Percentiles rank a stretch among this genome's conserved stretches.
These are phyloP conservation scores for Pilophorus perplexus DNA, from an alignment of 2,888 invertebrate genomes.

Conservation along the genomic window DNA sequence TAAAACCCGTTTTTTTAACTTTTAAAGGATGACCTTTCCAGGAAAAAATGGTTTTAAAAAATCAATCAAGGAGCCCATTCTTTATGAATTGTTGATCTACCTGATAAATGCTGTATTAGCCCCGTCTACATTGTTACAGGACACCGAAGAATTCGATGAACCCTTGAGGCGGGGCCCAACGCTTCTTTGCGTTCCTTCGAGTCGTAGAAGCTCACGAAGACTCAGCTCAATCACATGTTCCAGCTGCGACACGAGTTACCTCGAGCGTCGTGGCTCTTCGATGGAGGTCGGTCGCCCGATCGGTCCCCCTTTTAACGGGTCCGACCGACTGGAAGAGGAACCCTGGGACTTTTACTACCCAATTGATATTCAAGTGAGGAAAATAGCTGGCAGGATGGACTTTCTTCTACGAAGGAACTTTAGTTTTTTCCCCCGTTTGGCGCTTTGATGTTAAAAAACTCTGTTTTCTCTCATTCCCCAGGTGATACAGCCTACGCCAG, in stretches of 20 bases:
- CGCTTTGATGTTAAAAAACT: no score
- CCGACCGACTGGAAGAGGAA: conserved; percentile 49
- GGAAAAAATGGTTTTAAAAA: no score
- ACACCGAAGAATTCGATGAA: conserved; percentile 47
- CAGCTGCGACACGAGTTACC: conserved; percentile 78
- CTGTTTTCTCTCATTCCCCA: no score
- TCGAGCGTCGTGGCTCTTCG: conserved; percentile 77
- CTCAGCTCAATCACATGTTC: conserved; percentile 81
- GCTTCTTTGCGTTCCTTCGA: conserved; percentile 47
- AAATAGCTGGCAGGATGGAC: no score
- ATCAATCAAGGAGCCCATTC: no score
- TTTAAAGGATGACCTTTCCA: no score
- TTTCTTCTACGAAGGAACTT: no score
- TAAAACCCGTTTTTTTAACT: no score
- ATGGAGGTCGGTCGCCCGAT: conserved; percentile 70
- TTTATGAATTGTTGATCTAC: no score
- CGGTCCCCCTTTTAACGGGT: conserved; percentile 52
- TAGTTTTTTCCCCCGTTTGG: no score
- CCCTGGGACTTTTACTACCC: conserved; percentile 61
- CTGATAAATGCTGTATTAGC: no score
- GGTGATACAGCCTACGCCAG: conserved; percentile 78
- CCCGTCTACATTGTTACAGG: no score
- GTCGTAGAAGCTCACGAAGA: conserved; percentile 55
- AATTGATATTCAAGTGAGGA: conserved; percentile 59
- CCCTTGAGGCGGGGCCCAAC: conserved; percentile 43